Evolutionary conservation across 2,113 vertebrate species (phyloP), one percentile per base, ranked within the genome.

Genomic region (Amazona guildingii): DNA sequence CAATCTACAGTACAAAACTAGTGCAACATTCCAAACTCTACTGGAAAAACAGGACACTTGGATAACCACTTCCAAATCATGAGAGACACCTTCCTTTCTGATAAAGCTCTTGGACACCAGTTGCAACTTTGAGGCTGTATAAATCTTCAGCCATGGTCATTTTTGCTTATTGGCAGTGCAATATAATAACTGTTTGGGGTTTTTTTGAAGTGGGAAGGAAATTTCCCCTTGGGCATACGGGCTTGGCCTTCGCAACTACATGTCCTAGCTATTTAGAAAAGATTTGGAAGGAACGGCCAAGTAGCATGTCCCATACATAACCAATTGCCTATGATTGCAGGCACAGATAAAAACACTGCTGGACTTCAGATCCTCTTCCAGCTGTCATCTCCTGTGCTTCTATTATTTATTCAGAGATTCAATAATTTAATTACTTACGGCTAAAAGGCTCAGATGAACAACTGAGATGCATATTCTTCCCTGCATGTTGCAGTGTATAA

Each of bases 1-100:
- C 86, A 94, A 94, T 96, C 87, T 88, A 44, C 44, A 88, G 89
- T 25, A 68, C 33, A 72, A 72, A 79, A 93, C 43, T 76, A 77
- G 74, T 9, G 80, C 37, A 84, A 88, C 95, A 97, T 90, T 94
- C 90, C 84, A 86, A 93, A 57, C 76, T n/a, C 17, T 76, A 61
- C 86, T 95, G 86, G 66, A 91, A 79, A 94, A 94, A 94, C 86
- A 94, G 86, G 83, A 82, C 76, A 86, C 83, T 52, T 35, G 75
- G 90, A 94, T 93, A 96, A 93, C 39, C 33, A 66, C 80, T 95
- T 94, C 88, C 69, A 94, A 93, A 74, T 11, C 4, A 0, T 62
- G 80, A 94, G 61, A 93, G 78, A 89, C 63, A 76, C 49, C 0
- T 92, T 95, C 77, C 86, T 91, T 85, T 85, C 93, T 76, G 91